A percentile compares a stretch with the other conserved stretches of the same genome.
phyloP scores from a whole-genome alignment of 2,888 invertebrate species.

The Dioctria linearis region DNA sequence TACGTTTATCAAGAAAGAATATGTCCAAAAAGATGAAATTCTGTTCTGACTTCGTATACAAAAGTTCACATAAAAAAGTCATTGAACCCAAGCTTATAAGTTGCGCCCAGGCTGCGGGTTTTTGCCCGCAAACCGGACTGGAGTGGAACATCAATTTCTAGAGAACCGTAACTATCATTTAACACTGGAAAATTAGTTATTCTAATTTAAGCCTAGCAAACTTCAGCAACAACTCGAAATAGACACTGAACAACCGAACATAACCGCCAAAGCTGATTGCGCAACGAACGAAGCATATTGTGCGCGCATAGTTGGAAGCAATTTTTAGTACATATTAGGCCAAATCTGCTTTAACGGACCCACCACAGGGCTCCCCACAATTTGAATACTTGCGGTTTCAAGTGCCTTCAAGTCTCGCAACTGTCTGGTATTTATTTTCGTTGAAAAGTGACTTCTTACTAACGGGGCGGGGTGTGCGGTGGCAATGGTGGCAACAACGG shows the following conservation, averaged over 20 bases:
- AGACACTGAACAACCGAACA: background rate
- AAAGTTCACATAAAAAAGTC: conserved; percentile 13
- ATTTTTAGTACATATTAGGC: conserved; percentile 26
- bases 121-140: conserved; percentile 25
- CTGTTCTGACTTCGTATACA: too few relatives aligned
- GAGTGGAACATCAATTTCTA: background rate
- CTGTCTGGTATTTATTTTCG: conserved; percentile 31
- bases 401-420: conserved; percentile 25
- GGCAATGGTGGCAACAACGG: background rate
- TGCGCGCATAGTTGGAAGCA: conserved; percentile 5
- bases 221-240: background rate
- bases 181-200: conserved; percentile 30
- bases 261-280: background rate
- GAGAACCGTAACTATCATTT: background rate
- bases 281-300: conserved; percentile 12
- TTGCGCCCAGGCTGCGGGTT: conserved; percentile 11
- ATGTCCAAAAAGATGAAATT: too few relatives aligned
- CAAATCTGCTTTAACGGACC: conserved; percentile 11
- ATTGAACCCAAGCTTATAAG: conserved; percentile 22
- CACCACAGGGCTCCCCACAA: background rate
- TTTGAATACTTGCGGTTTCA: conserved; percentile 11
- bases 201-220: conserved; percentile 7
- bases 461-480: background rate
- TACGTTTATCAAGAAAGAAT: too few relatives aligned
- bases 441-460: conserved; percentile 14